Evolutionary conservation across 2,888 invertebrate species (phyloP).

Genomic region (Cataglyphis rosenhaueri): DNA sequence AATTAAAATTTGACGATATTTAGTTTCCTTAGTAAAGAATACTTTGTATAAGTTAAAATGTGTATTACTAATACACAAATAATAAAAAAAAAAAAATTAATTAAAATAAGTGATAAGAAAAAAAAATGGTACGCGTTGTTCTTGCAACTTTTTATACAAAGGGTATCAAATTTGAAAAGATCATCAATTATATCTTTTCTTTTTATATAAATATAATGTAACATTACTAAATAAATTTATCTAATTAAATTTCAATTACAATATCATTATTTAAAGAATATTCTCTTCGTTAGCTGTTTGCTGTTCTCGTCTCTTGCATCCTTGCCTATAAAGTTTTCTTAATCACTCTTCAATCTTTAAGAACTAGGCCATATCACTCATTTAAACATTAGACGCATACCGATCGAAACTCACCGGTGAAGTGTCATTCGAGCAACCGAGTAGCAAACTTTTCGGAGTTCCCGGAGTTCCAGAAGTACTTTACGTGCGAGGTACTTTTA

Average conservation of each 20-base stretch:
- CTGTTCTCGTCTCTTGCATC: not conserved
- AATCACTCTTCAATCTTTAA: constrained; percentile 56
- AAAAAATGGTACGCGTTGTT: not conserved
- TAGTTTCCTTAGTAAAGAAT: not conserved
- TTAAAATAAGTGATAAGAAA: not conserved
- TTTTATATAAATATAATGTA: not conserved
- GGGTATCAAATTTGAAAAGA: not conserved
- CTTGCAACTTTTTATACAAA: not conserved
- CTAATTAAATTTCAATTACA: constrained; percentile 55
- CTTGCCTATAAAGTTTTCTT: constrained; percentile 43
- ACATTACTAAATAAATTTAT: not conserved
- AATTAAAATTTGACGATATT: constrained; percentile 23
- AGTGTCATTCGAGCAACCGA: constrained; percentile 58
- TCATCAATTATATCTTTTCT: not conserved
- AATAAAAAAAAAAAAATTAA: not conserved
- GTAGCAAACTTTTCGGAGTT: constrained; percentile 60
- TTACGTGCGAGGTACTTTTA: constrained; percentile 46
- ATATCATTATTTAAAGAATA: constrained; percentile 19
- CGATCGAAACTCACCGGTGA: constrained; percentile 57
- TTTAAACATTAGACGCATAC: constrained; percentile 47
- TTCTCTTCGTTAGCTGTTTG: not conserved
- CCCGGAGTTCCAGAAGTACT: constrained; percentile 36
- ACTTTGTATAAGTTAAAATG: not conserved
- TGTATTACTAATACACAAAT: not conserved
- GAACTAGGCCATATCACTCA: constrained; percentile 54